phyloP scores from a whole-genome alignment of 2,113 vertebrate genomes.

The Apteryx owenii region DNA sequence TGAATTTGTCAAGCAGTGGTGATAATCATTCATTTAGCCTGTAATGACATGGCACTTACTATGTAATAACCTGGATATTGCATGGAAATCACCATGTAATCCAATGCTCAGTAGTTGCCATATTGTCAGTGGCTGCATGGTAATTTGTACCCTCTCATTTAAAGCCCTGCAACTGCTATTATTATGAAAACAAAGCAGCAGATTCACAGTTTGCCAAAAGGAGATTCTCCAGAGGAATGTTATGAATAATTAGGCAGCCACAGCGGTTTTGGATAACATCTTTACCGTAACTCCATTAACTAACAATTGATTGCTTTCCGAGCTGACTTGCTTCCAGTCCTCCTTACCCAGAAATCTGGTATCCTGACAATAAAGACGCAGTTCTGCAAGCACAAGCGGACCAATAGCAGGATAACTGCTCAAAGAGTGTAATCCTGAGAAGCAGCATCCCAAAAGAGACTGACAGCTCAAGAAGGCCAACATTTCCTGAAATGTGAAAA shows the following conservation, averaged over 20 bases:
- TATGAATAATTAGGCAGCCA: slow-evolving; percentile 62
- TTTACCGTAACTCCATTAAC: slow-evolving; percentile 64
- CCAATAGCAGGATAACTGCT: neutral
- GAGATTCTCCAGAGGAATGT: slow-evolving; percentile 60
- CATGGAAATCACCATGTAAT: slow-evolving; percentile 71
- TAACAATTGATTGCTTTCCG: slow-evolving; percentile 45
- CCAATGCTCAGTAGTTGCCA: slow-evolving; percentile 36
- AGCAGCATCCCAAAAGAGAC: neutral
- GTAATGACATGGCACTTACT: slow-evolving; percentile 61
- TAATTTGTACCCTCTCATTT: slow-evolving; percentile 60
- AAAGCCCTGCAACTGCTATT: slow-evolving; percentile 55
- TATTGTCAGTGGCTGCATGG: slow-evolving; percentile 40
- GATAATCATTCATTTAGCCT: slow-evolving; percentile 64
- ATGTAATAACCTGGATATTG: slow-evolving; percentile 64
- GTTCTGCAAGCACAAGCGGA: neutral
- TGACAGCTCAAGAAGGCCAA: neutral
- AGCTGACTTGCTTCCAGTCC: slow-evolving; percentile 11
- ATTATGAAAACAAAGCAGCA: slow-evolving; percentile 62
- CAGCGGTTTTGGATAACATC: slow-evolving; percentile 63
- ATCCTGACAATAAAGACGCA: rapidly evolving
- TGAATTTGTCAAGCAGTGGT: slow-evolving; percentile 54
- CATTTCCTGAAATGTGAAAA: rapidly evolving
- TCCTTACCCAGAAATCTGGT: neutral
- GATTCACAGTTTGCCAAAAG: slow-evolving; percentile 56
- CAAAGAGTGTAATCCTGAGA: rapidly evolving